phyloP scores from a whole-genome alignment of 2,113 vertebrate species.

The Pygoscelis antarcticus region DNA sequence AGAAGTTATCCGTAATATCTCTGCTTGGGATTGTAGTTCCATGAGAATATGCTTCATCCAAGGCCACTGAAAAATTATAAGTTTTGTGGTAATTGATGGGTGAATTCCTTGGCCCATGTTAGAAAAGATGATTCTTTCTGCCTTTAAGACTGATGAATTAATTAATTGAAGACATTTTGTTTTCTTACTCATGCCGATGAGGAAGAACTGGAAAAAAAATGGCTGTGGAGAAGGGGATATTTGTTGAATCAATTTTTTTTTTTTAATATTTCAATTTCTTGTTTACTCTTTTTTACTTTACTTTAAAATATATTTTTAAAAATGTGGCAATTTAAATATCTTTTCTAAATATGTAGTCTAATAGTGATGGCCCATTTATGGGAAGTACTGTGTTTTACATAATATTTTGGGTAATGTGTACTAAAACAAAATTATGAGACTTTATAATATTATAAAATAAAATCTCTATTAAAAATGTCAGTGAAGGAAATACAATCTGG shows the following conservation, averaged over 20 bases:
- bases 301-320: neutral
- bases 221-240: neutral
- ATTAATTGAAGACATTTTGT: neutral
- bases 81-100: neutral
- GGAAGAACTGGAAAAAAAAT: neutral
- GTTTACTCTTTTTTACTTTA: neutral
- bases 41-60: neutral
- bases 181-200: neutral
- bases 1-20: neutral
- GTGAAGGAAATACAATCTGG: neutral
- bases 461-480: conserved; percentile 2
- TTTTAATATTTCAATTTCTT: neutral
- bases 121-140: neutral
- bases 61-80: neutral
- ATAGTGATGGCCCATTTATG: neutral
- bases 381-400: neutral
- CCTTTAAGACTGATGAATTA: neutral
- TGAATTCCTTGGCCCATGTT: neutral
- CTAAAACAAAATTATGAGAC: neutral
- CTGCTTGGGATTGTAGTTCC: neutral
- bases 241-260: neutral
- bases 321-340: neutral
- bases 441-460: conserved; percentile 12
- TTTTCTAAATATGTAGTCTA: neutral
- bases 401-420: neutral